Percentiles rank a stretch among this genome's conserved stretches.
phyloP scores from a whole-genome alignment of 2,797 vertebrate species.

The Amblyraja radiata region DNA sequence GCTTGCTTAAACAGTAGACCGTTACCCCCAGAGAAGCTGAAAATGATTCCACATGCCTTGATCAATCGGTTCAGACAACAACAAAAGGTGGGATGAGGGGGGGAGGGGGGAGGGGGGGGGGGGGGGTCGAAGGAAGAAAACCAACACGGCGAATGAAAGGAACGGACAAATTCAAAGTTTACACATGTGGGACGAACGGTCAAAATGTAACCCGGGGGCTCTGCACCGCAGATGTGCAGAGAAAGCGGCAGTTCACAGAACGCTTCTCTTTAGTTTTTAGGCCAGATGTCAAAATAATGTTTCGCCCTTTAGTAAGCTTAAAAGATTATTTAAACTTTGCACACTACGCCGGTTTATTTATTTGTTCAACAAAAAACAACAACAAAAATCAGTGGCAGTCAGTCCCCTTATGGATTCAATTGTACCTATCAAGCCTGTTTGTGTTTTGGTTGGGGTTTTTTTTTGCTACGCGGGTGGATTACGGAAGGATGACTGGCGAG shows the following conservation, averaged over 20 bases:
- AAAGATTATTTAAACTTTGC: constrained; percentile 19
- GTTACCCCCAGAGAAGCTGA: constrained; percentile 45
- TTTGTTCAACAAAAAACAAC: too few species aligned
- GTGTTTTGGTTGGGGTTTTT: too few species aligned
- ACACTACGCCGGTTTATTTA: background rate
- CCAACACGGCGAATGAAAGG: constrained; percentile 41
- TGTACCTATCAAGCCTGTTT: background rate
- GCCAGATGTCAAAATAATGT: constrained; percentile 31
- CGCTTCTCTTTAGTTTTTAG: background rate
- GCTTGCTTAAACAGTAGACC: background rate
- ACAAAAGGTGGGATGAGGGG: constrained; percentile 23
- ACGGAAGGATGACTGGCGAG: background rate
- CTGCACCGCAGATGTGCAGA: constrained; percentile 5
- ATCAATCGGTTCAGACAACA: constrained; percentile 77
- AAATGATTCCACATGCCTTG: constrained; percentile 95
- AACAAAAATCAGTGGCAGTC: background rate
- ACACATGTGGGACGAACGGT: constrained; percentile 32
- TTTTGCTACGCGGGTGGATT: background rate
- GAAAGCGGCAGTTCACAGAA: background rate
- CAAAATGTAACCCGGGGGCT: constrained; percentile 12
- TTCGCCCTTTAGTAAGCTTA: constrained; percentile 8
- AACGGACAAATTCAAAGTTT: constrained; percentile 6
- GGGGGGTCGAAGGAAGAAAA: constrained; percentile 65
- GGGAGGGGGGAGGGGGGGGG: constrained; percentile 40
- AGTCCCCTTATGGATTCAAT: background rate